A percentile compares a stretch with the other conserved stretches of the same genome.
These are phyloP conservation scores for Trachelus iudaicus DNA, from an alignment of 2,888 invertebrate genomes.

Conservation along the genomic window DNA sequence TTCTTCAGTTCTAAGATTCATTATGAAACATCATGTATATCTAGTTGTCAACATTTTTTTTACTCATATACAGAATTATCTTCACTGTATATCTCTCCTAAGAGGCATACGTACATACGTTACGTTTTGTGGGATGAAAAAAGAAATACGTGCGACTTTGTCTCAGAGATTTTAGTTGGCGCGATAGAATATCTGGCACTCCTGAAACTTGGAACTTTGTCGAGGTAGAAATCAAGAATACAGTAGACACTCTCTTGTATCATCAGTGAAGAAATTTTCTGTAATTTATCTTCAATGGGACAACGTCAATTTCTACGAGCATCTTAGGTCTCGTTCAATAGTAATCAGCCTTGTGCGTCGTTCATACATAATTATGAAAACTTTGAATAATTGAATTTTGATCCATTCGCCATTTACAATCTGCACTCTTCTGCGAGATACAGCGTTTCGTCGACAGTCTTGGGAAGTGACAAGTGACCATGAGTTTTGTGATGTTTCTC, in stretches of 20 bases:
- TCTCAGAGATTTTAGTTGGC: neutral
- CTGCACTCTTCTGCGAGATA: conserved; percentile 3
- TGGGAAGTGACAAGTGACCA: conserved; percentile 64
- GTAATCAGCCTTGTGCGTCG: neutral
- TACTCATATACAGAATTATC: neutral
- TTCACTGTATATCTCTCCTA: neutral
- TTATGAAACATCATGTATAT: no score
- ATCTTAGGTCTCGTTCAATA: conserved; percentile 46
- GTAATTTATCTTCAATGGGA: neutral
- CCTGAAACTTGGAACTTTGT: neutral
- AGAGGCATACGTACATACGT: neutral
- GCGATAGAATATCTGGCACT: neutral
- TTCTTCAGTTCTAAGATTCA: no score
- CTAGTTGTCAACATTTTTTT: neutral
- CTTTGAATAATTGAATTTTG: neutral
- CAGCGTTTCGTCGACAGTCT: conserved; percentile 18
- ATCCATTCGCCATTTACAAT: neutral
- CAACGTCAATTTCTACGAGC: conserved; percentile 47
- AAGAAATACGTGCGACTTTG: neutral
- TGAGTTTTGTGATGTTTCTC: conserved; percentile 53
- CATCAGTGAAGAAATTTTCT: neutral
- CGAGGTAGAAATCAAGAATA: neutral
- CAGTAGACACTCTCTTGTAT: neutral
- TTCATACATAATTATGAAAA: neutral
- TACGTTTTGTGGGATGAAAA: neutral